Conservation (phyloP, 2,797 vertebrate genomes). For the Lycodopsis pacificus region DNA sequence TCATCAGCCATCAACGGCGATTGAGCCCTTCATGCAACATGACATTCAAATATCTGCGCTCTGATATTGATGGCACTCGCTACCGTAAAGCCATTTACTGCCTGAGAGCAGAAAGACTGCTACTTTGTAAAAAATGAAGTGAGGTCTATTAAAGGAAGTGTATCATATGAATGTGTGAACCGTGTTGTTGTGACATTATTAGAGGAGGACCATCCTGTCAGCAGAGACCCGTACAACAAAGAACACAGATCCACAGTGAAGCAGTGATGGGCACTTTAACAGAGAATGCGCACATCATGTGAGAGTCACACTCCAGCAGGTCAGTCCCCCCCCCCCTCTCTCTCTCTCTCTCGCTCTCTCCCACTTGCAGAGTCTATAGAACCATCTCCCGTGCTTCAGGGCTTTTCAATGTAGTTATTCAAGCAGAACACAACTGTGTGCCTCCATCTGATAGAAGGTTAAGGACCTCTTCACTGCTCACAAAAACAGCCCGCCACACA, state of each 20-base stretch:
- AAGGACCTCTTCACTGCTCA: conserved; percentile 87
- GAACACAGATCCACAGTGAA: conserved; percentile 75
- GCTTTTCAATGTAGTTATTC: conserved; percentile 87
- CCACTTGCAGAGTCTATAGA: conserved; percentile 82
- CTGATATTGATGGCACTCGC: conserved; percentile 57
- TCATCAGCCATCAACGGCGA: conserved; percentile 39
- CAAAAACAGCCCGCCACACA: conserved; percentile 81
- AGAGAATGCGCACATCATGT: conserved; percentile 80
- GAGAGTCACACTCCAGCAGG: conserved; percentile 81
- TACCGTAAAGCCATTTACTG: conserved; percentile 62
- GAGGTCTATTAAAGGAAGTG: conserved; percentile 70
- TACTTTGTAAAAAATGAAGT: conserved; percentile 70
- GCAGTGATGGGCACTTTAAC: conserved; percentile 79
- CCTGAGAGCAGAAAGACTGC: conserved; percentile 49
- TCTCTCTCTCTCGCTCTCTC: conserved; percentile 37
- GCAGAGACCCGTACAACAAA: conserved; percentile 70
- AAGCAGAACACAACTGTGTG: conserved; percentile 85
- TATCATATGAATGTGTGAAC: conserved; percentile 74
- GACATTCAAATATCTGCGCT: conserved; percentile 65
- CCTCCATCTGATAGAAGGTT: conserved; percentile 88
- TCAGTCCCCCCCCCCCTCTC: conserved; percentile 46
- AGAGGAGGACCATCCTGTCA: conserved; percentile 72
- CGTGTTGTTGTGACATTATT: conserved; percentile 76
- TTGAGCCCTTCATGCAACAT: conserved; percentile 40
- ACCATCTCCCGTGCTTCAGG: conserved; percentile 82